Base-by-base conservation (phyloP, 2,113 vertebrate species). In the Numenius arquata region DNA sequence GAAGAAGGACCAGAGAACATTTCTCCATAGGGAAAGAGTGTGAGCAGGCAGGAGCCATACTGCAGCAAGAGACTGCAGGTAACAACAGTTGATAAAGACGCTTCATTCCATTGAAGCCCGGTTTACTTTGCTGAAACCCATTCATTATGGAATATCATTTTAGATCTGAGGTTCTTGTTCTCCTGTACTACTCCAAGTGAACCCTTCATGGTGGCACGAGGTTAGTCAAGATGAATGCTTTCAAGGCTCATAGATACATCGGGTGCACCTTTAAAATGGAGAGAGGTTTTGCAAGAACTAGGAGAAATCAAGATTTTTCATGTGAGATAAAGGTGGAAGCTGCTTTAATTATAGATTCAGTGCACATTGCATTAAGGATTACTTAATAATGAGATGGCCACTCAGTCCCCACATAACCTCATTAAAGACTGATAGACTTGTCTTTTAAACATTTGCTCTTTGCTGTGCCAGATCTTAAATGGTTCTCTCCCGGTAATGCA, bases 381-480 rank as follows among this genome's bases (percentile, higher is more conserved):
- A 94, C 89, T 92, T 84, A 91, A 16, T 52, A 85, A 88, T 82
- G 89, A 88, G 89, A 92, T 92, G 95, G 88, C 81, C 94, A 91
- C 93, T 85, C 91, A 79, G 95, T 73, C 89, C 91, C n/a, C 81
- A 73, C 12, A 82, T 85, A 96, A 92, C 80, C 87, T 93, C 84
- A 94, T 93, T 96, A 88, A 93, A 89, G 77, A 89, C 91, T 93
- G 91, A 94, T 72, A 80, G 77, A 11, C 74, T 82, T 92, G 74
- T 91, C 84, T 93, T 88, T 95, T 89, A 88, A 95, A 92, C 12
- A 41, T 96, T 83, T 89, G 62, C 77, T 87, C 61, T 72, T 90
- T 11, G 5, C 90, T 88, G 32, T 95, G 95, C 92, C 96, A 96
- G 77, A 78, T 62, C 89, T 93, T 83, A 94, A 95, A 97, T 92